A percentile compares a stretch with the other conserved stretches of the same genome.
phyloP scores from a whole-genome alignment of 2,113 vertebrate genomes.

The Phocoena phocoena region DNA sequence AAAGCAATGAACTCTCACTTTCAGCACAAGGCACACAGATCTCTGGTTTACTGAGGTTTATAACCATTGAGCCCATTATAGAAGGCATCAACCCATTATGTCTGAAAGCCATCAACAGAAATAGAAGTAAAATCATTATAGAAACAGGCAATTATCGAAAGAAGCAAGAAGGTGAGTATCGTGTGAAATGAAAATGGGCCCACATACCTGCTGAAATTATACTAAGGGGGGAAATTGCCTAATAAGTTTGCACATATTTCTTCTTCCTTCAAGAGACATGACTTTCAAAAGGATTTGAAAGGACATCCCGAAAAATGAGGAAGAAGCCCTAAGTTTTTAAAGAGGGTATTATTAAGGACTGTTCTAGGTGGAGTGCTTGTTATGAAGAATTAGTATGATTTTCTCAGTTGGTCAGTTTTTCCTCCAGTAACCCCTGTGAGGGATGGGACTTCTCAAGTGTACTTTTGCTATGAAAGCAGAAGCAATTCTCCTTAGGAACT shows the following conservation, averaged over 20 bases:
- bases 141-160: neutral
- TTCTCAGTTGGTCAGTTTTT: neutral
- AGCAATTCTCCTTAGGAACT: too few relatives aligned
- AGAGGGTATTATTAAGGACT: neutral
- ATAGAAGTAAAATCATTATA: neutral
- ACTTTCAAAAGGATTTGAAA: neutral
- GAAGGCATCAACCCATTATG: neutral
- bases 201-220: neutral
- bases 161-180: neutral
- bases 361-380: neutral
- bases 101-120: slow-evolving; percentile 5
- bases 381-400: neutral
- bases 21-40: neutral
- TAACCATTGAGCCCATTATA: neutral
- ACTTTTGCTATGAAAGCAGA: neutral
- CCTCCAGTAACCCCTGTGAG: neutral
- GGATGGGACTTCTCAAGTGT: neutral
- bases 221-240: neutral
- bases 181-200: neutral
- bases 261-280: neutral
- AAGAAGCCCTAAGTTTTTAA: neutral
- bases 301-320: neutral
- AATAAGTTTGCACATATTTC: neutral
- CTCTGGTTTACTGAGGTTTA: neutral
- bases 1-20: neutral